A percentile compares a stretch with the other conserved stretches of the same genome.
Conservation (phyloP, 64 coral and sea anemone genomes). For the Actinia equina region DNA sequence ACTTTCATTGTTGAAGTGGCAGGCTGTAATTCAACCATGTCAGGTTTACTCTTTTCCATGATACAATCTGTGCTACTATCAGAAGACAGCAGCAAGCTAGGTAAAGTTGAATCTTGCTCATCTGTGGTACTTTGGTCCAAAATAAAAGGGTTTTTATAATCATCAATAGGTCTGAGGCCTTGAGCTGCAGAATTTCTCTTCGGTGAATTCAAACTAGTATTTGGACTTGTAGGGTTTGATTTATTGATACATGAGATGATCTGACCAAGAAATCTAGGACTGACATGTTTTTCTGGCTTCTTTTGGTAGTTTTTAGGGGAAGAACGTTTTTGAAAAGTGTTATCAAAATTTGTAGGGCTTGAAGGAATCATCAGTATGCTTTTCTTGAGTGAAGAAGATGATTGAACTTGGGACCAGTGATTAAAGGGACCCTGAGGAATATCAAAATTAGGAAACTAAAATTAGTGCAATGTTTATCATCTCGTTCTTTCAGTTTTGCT, state of each 20-base stretch:
- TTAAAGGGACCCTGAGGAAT: not conserved
- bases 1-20: not conserved
- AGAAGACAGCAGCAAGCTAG: constrained; percentile 4
- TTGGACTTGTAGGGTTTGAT: not conserved
- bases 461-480: not conserved
- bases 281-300: not conserved
- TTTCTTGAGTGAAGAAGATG: not conserved
- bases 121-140: not conserved
- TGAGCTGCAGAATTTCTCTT: not conserved
- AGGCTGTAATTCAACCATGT: not conserved
- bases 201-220: not conserved
- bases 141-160: constrained; percentile 12
- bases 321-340: not conserved
- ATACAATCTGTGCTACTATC: not conserved
- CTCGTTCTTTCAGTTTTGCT: not conserved
- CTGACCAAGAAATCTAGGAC: constrained; percentile 20
- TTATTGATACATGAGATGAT: constrained; percentile 5
- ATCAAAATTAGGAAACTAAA: not conserved
- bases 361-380: not conserved
- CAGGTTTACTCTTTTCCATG: not conserved
- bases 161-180: not conserved
- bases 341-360: not conserved
- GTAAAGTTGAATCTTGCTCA: constrained; percentile 5
- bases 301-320: not conserved
- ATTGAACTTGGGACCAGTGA: not conserved